Conservation (phyloP, 2,797 vertebrate species). For the Clarias laeviceps region DNA sequence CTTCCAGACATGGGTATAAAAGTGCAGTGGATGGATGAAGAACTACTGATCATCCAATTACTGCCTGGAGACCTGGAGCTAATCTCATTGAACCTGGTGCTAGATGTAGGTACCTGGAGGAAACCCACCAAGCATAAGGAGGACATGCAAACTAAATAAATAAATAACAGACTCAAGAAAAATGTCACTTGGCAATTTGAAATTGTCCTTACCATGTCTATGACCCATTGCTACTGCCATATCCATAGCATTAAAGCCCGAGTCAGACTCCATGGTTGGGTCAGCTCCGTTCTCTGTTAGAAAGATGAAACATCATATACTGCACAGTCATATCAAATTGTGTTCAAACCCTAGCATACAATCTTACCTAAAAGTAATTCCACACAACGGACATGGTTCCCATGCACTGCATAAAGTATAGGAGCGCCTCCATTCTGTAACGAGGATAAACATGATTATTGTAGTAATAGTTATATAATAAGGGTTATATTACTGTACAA, state of each 20-base stretch:
- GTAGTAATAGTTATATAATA: not conserved
- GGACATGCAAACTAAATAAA: no score
- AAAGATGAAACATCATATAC: not conserved
- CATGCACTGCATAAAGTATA: conserved; percentile 94
- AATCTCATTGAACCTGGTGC: no score
- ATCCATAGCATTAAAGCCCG: conserved; percentile 98
- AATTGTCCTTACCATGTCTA: conserved; percentile 82
- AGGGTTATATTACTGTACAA: no score
- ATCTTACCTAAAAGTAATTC: conserved; percentile 91
- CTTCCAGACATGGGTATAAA: no score
- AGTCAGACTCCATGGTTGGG: conserved; percentile 94
- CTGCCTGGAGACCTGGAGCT: no score
- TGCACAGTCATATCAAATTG: not conserved
- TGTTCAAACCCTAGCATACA: not conserved
- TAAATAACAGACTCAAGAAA: not conserved
- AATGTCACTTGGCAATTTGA: not conserved
- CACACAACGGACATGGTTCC: conserved; percentile 96
- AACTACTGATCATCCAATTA: no score
- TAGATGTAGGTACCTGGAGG: no score
- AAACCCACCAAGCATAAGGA: no score
- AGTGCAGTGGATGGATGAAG: no score
- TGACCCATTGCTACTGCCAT: conserved; percentile 96
- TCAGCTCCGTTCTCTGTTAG: conserved; percentile 91
- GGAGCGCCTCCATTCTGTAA: conserved; percentile 97
- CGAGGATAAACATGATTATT: conserved; percentile 16